Evolutionary conservation across 2,797 vertebrate species (phyloP).

Genomic region (Tinamus major): DNA sequence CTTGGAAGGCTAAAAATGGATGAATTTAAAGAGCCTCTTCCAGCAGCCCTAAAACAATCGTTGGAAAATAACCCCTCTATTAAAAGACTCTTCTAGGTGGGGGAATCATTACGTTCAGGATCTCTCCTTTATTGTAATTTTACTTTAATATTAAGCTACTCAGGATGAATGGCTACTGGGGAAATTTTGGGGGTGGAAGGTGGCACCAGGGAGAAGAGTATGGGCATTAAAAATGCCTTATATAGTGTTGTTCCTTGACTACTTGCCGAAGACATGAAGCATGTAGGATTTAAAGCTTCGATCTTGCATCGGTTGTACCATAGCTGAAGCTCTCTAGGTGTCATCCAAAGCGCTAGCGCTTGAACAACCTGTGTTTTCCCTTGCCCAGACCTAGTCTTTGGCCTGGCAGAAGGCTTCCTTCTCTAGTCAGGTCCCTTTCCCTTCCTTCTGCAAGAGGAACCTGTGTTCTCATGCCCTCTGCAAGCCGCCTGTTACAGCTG

Average conservation of each 20-base stretch:
- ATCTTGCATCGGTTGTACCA: not conserved
- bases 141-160: not conserved
- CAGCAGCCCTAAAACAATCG: not conserved
- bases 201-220: not conserved
- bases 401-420: not conserved
- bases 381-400: accelerated
- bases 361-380: not conserved
- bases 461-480: not conserved
- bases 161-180: accelerated
- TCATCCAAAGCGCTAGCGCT: not conserved
- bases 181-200: not conserved
- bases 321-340: not conserved
- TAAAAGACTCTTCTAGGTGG: not conserved
- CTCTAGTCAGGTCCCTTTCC: accelerated
- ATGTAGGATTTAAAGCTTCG: not conserved
- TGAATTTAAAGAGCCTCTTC: not conserved
- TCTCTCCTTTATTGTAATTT: not conserved
- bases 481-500: not conserved
- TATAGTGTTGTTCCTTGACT: not conserved
- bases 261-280: not conserved
- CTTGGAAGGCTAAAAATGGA: not conserved
- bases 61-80: not conserved
- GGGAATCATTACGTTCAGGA: not conserved
- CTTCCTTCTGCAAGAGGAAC: not conserved
- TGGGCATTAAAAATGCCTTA: not conserved